Percentiles rank a stretch among this genome's conserved stretches.
Evolutionary conservation across 2,888 invertebrate genomes (phyloP).

Genomic region (Drosophila subquinaria): DNA sequence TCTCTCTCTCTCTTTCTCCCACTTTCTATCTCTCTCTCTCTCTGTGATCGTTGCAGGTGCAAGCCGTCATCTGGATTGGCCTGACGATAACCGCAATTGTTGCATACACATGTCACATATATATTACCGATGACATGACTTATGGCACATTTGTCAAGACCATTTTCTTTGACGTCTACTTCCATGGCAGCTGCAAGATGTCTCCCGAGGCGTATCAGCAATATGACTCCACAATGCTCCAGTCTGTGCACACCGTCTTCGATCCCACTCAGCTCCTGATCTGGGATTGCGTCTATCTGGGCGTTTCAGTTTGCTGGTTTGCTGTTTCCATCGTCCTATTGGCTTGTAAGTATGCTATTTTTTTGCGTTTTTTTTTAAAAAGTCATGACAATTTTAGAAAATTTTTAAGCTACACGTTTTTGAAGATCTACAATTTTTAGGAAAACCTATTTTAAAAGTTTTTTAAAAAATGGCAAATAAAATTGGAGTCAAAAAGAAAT

Average conservation of each 20-base stretch:
- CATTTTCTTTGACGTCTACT: conserved; percentile 84
- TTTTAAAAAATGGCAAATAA: background rate
- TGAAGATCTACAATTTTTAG: background rate
- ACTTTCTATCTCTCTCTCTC: background rate
- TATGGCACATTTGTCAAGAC: conserved; percentile 75
- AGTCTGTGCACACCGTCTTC: conserved; percentile 68
- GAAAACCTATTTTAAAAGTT: background rate
- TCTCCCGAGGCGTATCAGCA: conserved; percentile 50
- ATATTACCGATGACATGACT: conserved; percentile 56
- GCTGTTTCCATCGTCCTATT: conserved; percentile 79
- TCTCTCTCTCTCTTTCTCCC: conserved; percentile 1
- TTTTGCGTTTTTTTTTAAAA: no score
- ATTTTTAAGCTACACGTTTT: background rate
- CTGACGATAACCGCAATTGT: conserved; percentile 84
- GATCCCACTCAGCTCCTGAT: conserved; percentile 77
- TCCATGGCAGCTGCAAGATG: conserved; percentile 79
- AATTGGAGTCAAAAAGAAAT: no score
- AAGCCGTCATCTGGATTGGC: conserved; percentile 84
- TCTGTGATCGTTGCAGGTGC: conserved; percentile 73
- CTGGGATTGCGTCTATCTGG: conserved; percentile 84
- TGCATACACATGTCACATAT: conserved; percentile 82
- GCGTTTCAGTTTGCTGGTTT: conserved; percentile 82
- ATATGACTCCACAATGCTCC: conserved; percentile 56
- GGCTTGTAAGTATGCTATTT: conserved; percentile 80
- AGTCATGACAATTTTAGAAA: no score